Percentiles rank a stretch among this genome's conserved stretches.
These are phyloP conservation scores for Syrrhaptes paradoxus DNA, from an alignment of 2,113 vertebrate genomes.

Conservation along the genomic window DNA sequence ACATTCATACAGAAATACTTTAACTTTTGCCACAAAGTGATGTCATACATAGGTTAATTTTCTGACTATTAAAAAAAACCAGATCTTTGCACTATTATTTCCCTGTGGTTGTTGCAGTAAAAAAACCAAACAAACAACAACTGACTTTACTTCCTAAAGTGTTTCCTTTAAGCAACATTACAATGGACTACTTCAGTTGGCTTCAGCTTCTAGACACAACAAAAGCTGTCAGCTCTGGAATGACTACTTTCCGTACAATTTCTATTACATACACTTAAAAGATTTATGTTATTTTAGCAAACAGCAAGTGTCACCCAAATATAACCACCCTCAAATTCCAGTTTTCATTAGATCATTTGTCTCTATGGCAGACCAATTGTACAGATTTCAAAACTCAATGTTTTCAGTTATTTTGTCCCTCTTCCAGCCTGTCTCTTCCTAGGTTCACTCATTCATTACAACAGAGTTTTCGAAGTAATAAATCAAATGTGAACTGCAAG, in stretches of 20 bases:
- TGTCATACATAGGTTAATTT: background rate
- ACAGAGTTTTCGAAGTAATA: background rate
- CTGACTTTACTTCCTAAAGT: background rate
- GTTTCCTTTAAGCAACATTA: background rate
- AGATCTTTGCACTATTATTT: background rate
- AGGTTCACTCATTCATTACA: background rate
- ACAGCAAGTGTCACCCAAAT: background rate
- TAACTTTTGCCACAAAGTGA: background rate
- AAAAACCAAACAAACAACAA: background rate
- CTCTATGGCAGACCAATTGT: background rate
- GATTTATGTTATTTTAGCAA: background rate
- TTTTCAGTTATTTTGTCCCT: background rate
- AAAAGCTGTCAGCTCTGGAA: background rate
- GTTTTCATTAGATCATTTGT: background rate
- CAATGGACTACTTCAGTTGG: background rate
- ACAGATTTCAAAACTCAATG: background rate
- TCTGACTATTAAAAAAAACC: background rate
- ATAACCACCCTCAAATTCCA: background rate
- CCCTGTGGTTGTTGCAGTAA: background rate
- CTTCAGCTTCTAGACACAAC: background rate
- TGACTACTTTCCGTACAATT: background rate
- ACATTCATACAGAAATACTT: background rate
- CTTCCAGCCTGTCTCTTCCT: background rate
- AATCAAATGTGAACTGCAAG: background rate
- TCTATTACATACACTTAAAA: background rate